phyloP scores from a whole-genome alignment of 2,113 vertebrate species.

The Aphyosemion australe region DNA sequence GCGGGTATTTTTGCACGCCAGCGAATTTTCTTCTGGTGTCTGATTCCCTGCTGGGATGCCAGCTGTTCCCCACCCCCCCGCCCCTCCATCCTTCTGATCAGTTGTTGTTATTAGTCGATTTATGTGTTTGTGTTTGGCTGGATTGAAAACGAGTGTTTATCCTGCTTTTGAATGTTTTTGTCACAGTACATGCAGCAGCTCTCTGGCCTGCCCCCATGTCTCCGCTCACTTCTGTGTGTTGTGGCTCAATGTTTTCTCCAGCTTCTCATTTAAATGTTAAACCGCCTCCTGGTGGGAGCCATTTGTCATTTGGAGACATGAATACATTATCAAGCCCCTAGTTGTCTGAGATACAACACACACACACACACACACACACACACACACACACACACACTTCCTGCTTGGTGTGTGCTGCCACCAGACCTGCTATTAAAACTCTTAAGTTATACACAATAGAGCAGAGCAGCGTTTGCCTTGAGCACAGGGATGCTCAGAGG shows the following conservation, averaged over 20 bases:
- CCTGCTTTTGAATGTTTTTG: slow-evolving; percentile 46
- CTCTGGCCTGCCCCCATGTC: slow-evolving; percentile 22
- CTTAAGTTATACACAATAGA: slow-evolving; percentile 35
- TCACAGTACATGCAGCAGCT: slow-evolving; percentile 21
- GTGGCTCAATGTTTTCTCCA: slow-evolving; percentile 56
- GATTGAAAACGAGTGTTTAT: slow-evolving; percentile 37
- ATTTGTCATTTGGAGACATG: slow-evolving; percentile 70
- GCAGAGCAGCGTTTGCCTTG: slow-evolving; percentile 33
- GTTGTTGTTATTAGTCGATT: slow-evolving; percentile 23
- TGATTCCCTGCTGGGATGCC: slow-evolving; percentile 56
- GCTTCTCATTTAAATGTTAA: slow-evolving; percentile 75
- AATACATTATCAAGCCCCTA: slow-evolving; percentile 66
- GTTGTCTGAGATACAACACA: slow-evolving; percentile 36
- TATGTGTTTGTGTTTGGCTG: slow-evolving; percentile 29
- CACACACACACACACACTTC: neutral
- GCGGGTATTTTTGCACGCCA: slow-evolving; percentile 47
- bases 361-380: neutral
- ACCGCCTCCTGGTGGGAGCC: slow-evolving; percentile 59
- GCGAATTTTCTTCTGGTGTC: slow-evolving; percentile 48
- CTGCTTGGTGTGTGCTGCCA: slow-evolving; percentile 23
- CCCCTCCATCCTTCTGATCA: slow-evolving; percentile 31
- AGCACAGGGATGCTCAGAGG: neutral
- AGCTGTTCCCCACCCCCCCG: slow-evolving; percentile 67
- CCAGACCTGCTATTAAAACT: slow-evolving; percentile 41
- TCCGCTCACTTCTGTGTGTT: slow-evolving; percentile 43